Percentiles rank a stretch among this genome's conserved stretches.
Conservation (phyloP, 2,113 vertebrate species). For the Rhinoptilus africanus region DNA sequence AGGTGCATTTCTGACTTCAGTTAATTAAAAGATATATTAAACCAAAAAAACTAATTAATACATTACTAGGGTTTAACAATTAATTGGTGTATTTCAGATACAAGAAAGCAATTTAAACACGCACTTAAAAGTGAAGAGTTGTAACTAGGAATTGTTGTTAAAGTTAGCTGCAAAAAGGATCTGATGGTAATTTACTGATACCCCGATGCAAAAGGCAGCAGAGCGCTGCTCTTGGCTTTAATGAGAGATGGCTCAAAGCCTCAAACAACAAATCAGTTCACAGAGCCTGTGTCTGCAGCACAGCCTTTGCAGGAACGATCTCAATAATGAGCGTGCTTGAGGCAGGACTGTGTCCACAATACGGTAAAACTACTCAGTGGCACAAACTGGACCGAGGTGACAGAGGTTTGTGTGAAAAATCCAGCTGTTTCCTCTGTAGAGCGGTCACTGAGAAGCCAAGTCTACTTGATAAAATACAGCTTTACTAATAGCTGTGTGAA, state of each 20-base stretch:
- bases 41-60: background rate
- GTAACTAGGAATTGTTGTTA: background rate
- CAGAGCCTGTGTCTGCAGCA: background rate
- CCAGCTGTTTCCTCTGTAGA: background rate
- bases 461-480: background rate
- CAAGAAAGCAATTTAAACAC: background rate
- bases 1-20: background rate
- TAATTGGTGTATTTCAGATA: background rate
- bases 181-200: background rate
- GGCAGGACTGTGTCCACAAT: background rate
- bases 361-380: background rate
- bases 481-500: background rate
- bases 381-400: rapidly evolving
- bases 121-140: background rate
- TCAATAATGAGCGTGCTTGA: background rate
- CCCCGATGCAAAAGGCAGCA: background rate
- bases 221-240: background rate
- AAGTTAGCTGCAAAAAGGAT: background rate
- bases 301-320: background rate
- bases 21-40: conserved; percentile 7
- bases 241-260: background rate
- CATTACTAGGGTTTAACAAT: background rate
- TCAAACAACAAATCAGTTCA: background rate
- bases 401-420: background rate
- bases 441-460: background rate